Conservation (phyloP, 2,797 vertebrate genomes). For the Chaunax sp. region DNA sequence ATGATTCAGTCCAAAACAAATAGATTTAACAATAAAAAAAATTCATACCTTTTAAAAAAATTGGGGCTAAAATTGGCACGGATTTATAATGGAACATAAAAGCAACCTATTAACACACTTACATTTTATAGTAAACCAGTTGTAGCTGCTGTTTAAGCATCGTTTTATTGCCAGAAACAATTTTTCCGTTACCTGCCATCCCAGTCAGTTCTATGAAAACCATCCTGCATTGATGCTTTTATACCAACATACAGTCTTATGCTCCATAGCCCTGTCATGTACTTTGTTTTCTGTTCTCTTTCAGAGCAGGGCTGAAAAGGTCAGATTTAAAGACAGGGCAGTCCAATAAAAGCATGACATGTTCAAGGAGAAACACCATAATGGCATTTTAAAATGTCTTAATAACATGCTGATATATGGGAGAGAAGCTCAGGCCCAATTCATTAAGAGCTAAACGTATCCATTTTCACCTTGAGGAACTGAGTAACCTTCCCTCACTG, state of each 20-base stretch:
- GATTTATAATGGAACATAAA: conserved; percentile 69
- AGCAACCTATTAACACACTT: conserved; percentile 57
- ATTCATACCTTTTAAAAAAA: conserved; percentile 61
- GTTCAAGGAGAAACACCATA: conserved; percentile 91
- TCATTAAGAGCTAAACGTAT: conserved; percentile 89
- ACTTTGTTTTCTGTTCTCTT: conserved; percentile 74
- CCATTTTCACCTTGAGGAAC: conserved; percentile 89
- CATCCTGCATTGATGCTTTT: conserved; percentile 62
- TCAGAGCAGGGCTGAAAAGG: conserved; percentile 78
- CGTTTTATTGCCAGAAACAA: conserved; percentile 55
- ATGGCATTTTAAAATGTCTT: conserved; percentile 91
- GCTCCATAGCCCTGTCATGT: conserved; percentile 45
- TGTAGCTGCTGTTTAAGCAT: conserved; percentile 63
- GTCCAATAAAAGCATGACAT: conserved; percentile 87
- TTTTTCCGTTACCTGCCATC: conserved; percentile 39
- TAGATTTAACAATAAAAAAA: conserved; percentile 65
- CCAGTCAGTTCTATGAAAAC: conserved; percentile 53
- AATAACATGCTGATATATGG: conserved; percentile 91
- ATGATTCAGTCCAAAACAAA: conserved; percentile 61
- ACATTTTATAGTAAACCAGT: conserved; percentile 59
- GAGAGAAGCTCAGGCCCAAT: conserved; percentile 81
- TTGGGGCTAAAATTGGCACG: conserved; percentile 51
- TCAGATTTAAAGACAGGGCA: conserved; percentile 89
- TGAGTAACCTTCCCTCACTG: conserved; percentile 84
- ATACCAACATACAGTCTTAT: conserved; percentile 38